Evolutionary conservation across 1,140 invertebrate species (phyloP), one percentile per base, ranked within the genome.

Genomic region (Sitophilus oryzae): DNA sequence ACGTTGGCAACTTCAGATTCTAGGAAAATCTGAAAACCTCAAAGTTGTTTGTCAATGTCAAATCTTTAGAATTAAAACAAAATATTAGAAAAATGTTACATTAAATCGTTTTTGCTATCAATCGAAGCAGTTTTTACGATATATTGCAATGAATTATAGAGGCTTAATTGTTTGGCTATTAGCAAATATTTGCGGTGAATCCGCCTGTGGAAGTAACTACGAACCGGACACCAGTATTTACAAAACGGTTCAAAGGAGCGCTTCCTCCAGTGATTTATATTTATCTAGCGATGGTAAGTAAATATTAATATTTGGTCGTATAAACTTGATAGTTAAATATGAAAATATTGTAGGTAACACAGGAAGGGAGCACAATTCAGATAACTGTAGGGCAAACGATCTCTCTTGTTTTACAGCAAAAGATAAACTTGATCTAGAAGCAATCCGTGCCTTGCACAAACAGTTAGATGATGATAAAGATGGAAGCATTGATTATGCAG

Each of bases 381-480:
- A 72, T 47, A 75, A 62, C 35, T 70, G 68, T 49, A 78, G 77
- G 66, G 77, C 78, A 52, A 86, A 88, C 64, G 85, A 87, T 70
- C 72, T 85, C 47, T 79, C 82, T 52, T 91, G 88, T 69, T 78
- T 88, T 36, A 79, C 77, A 41, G 77, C 82, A 45, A 83, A 84
- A 64, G 92, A 95, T 76, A 82, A 82, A 60, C 75, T 86, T 15
- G 90, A 90, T 23, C 82, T 93, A 66, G 91, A 94, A 68, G 92
- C 92, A 22, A 95, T 96, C 65, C 80, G 82, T 54, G 81, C 82
- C 55, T 80, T 96, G 3, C 93, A 96, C 74, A 79, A 83, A 48
- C 88, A 94, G 71, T 77, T 96, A 45, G 93, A 96, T 71, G 93
- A 96, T 69, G 93, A 96, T 78, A 87, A 87, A 47, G 91, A 95